Conservation (phyloP, 2,113 vertebrate genomes). For the Pholis gunnellus region DNA sequence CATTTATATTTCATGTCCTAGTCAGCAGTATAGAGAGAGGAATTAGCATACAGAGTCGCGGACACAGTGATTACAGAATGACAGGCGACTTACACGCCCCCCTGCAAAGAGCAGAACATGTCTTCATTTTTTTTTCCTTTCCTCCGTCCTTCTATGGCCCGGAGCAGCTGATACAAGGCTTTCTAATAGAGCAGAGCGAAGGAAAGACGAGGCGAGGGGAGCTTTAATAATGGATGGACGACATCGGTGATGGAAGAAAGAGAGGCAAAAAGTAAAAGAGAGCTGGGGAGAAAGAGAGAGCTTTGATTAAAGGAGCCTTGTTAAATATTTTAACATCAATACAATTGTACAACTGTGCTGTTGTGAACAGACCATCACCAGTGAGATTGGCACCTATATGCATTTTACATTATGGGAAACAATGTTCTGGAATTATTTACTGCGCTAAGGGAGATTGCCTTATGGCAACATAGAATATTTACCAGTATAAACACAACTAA, state of each 20-base stretch:
- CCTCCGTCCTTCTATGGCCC: constrained; percentile 75
- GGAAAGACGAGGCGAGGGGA: constrained; percentile 83
- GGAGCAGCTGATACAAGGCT: constrained; percentile 90
- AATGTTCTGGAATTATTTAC: background rate
- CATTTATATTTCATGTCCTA: constrained; percentile 83
- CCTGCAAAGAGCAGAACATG: constrained; percentile 86
- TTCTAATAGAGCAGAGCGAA: constrained; percentile 92
- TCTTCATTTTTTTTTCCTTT: constrained; percentile 77
- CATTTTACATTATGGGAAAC: background rate
- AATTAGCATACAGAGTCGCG: constrained; percentile 90
- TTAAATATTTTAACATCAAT: constrained; percentile 55
- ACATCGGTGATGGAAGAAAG: constrained; percentile 66
- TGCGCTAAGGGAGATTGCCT: background rate
- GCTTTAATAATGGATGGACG: constrained; percentile 92
- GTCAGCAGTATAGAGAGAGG: constrained; percentile 79
- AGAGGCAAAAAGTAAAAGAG: constrained; percentile 42
- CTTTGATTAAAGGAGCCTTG: constrained; percentile 63
- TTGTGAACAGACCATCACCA: constrained; percentile 10
- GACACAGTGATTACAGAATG: constrained; percentile 96
- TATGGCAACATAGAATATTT: background rate
- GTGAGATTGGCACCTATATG: background rate
- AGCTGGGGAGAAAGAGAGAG: constrained; percentile 41
- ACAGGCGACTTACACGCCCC: constrained; percentile 92
- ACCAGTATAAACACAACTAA: background rate
- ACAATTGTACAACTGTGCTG: constrained; percentile 17